Evolutionary conservation across 2,797 vertebrate genomes (phyloP), one percentile per base, ranked within the genome.

Genomic region (Knipowitschia caucasica): DNA sequence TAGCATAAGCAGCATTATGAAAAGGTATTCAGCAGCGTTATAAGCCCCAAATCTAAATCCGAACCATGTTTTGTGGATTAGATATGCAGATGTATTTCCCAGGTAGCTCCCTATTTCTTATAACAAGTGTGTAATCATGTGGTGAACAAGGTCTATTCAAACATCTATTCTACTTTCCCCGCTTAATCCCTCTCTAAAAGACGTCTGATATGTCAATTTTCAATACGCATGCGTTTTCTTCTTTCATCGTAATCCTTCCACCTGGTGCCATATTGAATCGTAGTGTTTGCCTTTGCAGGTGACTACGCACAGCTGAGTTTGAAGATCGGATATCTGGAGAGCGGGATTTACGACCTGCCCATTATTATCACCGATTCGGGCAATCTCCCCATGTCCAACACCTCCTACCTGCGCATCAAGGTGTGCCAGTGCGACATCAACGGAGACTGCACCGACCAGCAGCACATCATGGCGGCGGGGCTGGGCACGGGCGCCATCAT

Each of bases 351-450:
- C 1, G 92, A 94, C 11, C 84, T 99, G 57, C 96, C 96, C 44
- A 93, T 99, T 82, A 90, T 93, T 43, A 96, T 99, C 83, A 95
- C 95, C 1, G 96, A 98, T 83, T 98, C 96, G 0, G 96, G 96
- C 67, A 97, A 97, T 80, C 92, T 94, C 57, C 93, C 95, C 55
- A 92, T 94, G 84, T 93, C 94, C 53, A 98, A 95, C 83, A 95
- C 92, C 24, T 97, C 96, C 2, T 86, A 94, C 79, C 90, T 99
- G 59, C 92, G 93, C 1, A 90, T 99, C 73, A 99, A 99, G 73
- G 95, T 98, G 69, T 99, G 96, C 77, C 93, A 94, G 33, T 99
- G 96, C 25, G 94, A 98, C 81, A 81, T 92, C 56, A 94, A 96
- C 0, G 95, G 96, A 4, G 94, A 96, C 85, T 99, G 96, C 79